Evolutionary conservation across 2,797 vertebrate species (phyloP), one percentile per base, ranked within the genome.

Genomic region (Acropternis orthonyx): DNA sequence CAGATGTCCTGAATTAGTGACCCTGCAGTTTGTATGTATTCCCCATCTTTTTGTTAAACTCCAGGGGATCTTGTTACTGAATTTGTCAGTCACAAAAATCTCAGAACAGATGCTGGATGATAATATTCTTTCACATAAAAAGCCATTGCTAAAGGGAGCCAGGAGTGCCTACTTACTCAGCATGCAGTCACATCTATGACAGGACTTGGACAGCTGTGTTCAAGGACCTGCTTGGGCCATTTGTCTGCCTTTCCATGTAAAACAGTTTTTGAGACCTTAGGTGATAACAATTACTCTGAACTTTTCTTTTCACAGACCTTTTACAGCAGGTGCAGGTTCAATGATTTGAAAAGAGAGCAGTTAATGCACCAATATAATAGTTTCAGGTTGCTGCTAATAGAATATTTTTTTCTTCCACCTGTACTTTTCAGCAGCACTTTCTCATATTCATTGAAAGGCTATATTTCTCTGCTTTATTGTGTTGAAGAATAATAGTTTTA

Each of bases 1-100:
- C 71, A 68, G 49, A 84, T 93, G 81, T 85, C 77, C 55, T 76
- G 88, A 83, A 83, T 95, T 89, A 88, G 67, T 58, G 83, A 88
- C 62, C 80, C 69, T 86, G 65, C 75, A 27, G 65, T 76, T 78
- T 58, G 13, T 54, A 20, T 55, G 59, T 67, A 14, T 80, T 63
- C 48, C 43, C 26, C 3, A 3, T 66, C 75, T 61, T 74, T 77
- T 71, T 71, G 37, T 81, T 89, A 48, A 87, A 77, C 93, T 86
- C 37, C 32, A 48, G 87, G 85, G 44, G 19, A 92, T 65, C 89
- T 67, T 83, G 72, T 68, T 86, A 85, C 73, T 77, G 85, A 52
- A 66, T 94, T 76, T 52, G 30, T 88, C 41, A 62, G 76, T 82
- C 74, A 72, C 1, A 9, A 77, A 63, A 73, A 51, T 61, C 48